Percentiles rank a stretch among this genome's conserved stretches.
Conservation (phyloP, 2,113 vertebrate species). For the Saimiri boliviensis region DNA sequence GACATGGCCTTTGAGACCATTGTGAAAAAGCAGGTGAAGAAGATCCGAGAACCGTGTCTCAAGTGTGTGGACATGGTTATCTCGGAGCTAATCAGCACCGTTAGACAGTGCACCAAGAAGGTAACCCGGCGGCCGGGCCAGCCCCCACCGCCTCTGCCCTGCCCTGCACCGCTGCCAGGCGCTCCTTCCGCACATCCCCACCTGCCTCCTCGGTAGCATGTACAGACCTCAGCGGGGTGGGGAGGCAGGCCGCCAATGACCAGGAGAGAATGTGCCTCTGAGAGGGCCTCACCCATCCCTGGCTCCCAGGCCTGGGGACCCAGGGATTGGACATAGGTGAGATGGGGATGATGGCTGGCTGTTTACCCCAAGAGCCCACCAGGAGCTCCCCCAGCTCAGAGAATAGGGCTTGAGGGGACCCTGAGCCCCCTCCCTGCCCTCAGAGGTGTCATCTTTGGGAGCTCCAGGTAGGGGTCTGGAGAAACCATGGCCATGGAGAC, state of each 20-base stretch:
- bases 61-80: slow-evolving; percentile 99
- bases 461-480: not conserved
- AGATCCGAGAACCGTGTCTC: slow-evolving; percentile 99
- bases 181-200: slow-evolving; percentile 71
- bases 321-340: not conserved
- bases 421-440: not conserved
- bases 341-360: not conserved
- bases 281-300: slow-evolving; percentile 58
- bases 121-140: slow-evolving; percentile 84
- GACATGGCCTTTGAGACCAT: slow-evolving; percentile 99
- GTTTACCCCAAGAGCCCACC: not conserved
- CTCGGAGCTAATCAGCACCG: slow-evolving; percentile 99
- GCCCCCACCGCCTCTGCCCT: slow-evolving; percentile 72
- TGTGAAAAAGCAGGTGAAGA: slow-evolving; percentile 99
- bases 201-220: slow-evolving; percentile 84
- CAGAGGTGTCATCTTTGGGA: not conserved
- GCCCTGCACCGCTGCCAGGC: slow-evolving; percentile 81
- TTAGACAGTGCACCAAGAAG: slow-evolving; percentile 99
- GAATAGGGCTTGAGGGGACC: not conserved
- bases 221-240: slow-evolving; percentile 81
- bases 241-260: slow-evolving; percentile 43
- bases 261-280: slow-evolving; percentile 62
- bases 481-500: not conserved
- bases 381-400: not conserved
- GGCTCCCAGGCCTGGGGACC: not conserved